Base-by-base conservation (phyloP, 2,113 vertebrate species). In the Carlito syrichta region DNA sequence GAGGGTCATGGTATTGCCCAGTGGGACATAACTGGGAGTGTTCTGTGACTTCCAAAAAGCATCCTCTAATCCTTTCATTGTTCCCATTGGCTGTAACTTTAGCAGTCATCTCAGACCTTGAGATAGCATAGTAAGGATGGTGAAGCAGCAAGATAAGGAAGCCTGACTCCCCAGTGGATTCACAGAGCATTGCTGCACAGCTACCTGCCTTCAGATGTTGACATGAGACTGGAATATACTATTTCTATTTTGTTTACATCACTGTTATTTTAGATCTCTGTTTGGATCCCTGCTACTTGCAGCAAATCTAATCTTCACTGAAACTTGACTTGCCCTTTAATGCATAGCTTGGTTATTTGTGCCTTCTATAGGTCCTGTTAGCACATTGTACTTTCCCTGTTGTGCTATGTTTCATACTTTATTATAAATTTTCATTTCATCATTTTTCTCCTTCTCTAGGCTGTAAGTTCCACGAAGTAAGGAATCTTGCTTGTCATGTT, bases 141-240 rank as follows among this genome's bases (percentile, higher is more conserved):
- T 16, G 4, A 23, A 30, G 69, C 2, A 8, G 32, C 22, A n/a
- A 23, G 40, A 77, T 6, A 27, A 54, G 77, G 8, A 30, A 60
- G 10, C 10, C 19, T 13, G 43, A 22, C 7, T 62, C 43, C 25
- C 9, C 1, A 10, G 8, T 4, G 13, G 8, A 27, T 56, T 38
- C 8, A 22, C 1, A 3, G 9, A 68, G 2, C 23, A 0, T 54
- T 63, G 58, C 6, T 8, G 3, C 16, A 9, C 1, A 22, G 11
- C 54, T 63, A 11, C 5, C 43, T 25, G 3, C 56, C 45, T 86
- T 45, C 11, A 13, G 10, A 43, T 82, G 40, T 30, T 45, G 38
- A 45, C 8, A 50, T 48, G 9, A 66, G 35, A 84, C 35, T 40
- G 27, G 50, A 86, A 27, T 14, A 7, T 4, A n/a, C n/a, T n/a